Base-by-base conservation (phyloP, 2,113 vertebrate species). In the Vombatus ursinus region DNA sequence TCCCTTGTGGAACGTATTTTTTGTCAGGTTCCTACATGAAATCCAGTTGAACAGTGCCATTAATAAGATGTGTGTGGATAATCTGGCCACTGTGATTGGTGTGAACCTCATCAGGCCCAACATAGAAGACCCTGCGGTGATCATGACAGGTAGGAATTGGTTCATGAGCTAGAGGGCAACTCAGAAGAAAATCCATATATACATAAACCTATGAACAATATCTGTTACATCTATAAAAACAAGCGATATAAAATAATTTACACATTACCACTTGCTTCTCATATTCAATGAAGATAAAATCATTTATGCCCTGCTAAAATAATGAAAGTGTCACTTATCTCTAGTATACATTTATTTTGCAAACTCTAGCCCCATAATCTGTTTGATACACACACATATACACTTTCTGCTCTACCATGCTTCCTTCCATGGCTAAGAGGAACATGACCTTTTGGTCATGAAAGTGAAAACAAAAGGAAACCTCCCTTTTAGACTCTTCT, bases 11-110 rank as follows among this genome's bases (percentile, higher is more conserved):
- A 93, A 90, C 96, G 37, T 93, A 93, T 26, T 50, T 96, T 52
- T 54, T 28, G 22, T 14, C 98, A 99, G 99, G 98, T 99, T 99
- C 97, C 98, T 99, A 31, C 98, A 99, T 0, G 99, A 99, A 98
- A 99, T 99, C 91, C 99, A 99, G 96, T 97, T 98, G 91, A 99
- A 99, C 94, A 99, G 99, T 0, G 98, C 97, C 0, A 93, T 99
- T 96, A 99, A 99, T 97, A 99, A 99, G 98, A 99, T 99, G 99
- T 99, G 99, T 0, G 99, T 99, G 98, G 99, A 99, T 91, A 99
- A 99, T 96, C 97, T 99, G 98, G 99, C 99, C 7, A 99, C 99
- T 0, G 99, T 99, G 96, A 99, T 99, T 93, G 99, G 99, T 3
- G 99, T 99, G 95, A 99, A 99, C 98, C 99, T 99, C 96, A 99